phyloP scores from a whole-genome alignment of 2,888 invertebrate species.

The Pseudeuparius sepicola region DNA sequence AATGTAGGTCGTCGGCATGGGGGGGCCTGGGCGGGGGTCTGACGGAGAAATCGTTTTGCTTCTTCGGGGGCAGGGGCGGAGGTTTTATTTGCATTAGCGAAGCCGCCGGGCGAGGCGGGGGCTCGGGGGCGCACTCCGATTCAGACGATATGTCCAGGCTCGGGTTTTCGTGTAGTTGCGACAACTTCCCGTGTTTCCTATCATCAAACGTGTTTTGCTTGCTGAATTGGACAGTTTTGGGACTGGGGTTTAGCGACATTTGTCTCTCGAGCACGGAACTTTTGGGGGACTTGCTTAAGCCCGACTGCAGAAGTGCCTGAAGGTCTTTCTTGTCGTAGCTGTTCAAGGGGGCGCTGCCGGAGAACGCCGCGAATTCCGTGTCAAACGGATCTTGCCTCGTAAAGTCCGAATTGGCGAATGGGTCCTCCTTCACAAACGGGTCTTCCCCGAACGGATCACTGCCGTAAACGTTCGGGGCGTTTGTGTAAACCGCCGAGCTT shows the following conservation, averaged over 20 bases:
- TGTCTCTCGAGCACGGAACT: constrained; percentile 26
- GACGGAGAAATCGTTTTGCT: constrained; percentile 47
- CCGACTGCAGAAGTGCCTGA: constrained; percentile 20
- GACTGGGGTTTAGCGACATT: constrained; percentile 23
- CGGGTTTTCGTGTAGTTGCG: constrained; percentile 32
- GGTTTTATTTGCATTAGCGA: constrained; percentile 54
- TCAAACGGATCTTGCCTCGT: constrained; percentile 54
- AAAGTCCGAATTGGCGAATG: constrained; percentile 50
- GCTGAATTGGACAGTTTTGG: constrained; percentile 26
- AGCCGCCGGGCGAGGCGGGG: constrained; percentile 58
- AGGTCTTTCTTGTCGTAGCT: constrained; percentile 18
- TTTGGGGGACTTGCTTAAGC: constrained; percentile 30
- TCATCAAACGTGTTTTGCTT: constrained; percentile 25
- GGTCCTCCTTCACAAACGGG: constrained; percentile 63
- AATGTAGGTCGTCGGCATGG: constrained; percentile 45
- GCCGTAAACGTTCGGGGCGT: constrained; percentile 37
- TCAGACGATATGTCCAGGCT: constrained; percentile 37
- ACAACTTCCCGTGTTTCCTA: constrained; percentile 19
- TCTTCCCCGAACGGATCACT: constrained; percentile 60
- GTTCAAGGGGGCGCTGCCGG: constrained; percentile 9
- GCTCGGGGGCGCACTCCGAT: constrained; percentile 46
- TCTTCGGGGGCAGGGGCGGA: constrained; percentile 64
- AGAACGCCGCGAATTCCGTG: constrained; percentile 33
- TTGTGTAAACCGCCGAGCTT: constrained; percentile 15
- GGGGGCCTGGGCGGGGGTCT: constrained; percentile 59